phyloP scores from a whole-genome alignment of 64 coral and sea anemone species.

The Dendrophyllia cribrosa region DNA sequence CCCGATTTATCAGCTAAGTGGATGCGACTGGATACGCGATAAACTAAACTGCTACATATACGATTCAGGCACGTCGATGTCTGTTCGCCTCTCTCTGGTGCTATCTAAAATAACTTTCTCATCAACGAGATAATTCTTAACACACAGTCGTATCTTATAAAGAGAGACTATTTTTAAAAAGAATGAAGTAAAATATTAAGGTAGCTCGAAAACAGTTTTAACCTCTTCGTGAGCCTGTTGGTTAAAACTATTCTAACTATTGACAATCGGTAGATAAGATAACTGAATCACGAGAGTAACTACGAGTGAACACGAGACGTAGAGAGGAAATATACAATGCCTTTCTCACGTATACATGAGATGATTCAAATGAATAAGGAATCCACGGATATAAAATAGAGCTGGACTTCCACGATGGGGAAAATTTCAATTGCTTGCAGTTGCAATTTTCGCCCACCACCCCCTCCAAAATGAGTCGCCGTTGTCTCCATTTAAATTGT shows the following conservation, averaged over 20 bases:
- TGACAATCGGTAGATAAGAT: neutral
- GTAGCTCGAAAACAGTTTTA: neutral
- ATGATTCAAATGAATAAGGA: constrained; percentile 3
- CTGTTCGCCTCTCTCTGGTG: neutral
- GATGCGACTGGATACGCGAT: no score
- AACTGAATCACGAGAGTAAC: neutral
- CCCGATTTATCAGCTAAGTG: no score
- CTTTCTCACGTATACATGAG: neutral
- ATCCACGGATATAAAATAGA: neutral
- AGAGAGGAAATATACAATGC: neutral
- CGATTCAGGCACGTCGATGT: neutral
- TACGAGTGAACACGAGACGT: neutral
- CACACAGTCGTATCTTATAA: neutral
- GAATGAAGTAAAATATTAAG: neutral
- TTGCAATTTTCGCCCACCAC: no score
- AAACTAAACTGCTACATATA: no score
- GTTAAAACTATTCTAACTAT: neutral
- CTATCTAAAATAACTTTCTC: neutral
- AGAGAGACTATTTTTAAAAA: neutral
- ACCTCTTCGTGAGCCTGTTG: no score
- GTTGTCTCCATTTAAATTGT: neutral
- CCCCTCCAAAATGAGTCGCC: neutral
- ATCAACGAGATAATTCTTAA: neutral
- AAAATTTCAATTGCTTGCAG: neutral
- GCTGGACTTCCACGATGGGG: neutral